Evolutionary conservation across 2,797 vertebrate genomes (phyloP).

Genomic region (Amazona finschi): DNA sequence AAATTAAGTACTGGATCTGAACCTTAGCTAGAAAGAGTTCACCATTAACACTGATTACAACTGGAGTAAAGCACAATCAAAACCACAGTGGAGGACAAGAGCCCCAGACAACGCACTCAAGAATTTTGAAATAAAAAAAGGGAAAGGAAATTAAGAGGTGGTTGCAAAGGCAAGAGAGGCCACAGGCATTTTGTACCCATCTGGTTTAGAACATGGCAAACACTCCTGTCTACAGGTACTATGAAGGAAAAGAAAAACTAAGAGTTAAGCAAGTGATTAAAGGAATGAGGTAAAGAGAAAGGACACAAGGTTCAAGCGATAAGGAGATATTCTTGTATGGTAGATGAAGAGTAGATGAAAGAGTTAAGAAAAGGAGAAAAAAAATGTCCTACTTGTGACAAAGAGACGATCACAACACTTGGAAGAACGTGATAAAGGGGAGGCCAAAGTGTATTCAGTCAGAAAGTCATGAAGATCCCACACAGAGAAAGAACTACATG

Average conservation of each 20-base stretch:
- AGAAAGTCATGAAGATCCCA: not conserved
- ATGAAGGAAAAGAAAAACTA: not conserved
- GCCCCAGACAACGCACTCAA: not conserved
- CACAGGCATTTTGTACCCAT: not conserved
- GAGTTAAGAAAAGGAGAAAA: not conserved
- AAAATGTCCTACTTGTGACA: not conserved
- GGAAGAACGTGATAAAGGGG: not conserved
- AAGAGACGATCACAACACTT: not conserved
- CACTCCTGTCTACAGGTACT: not conserved
- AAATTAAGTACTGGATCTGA: not conserved
- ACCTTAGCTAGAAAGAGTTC: not conserved
- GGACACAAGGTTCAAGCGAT: not conserved
- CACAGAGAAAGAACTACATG: not conserved
- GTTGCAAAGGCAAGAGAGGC: not conserved
- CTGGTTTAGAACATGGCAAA: not conserved
- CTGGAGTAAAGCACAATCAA: not conserved
- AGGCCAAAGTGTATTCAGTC: not conserved
- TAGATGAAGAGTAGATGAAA: not conserved
- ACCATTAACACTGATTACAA: not conserved
- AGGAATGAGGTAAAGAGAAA: not conserved
- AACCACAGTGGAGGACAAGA: not conserved
- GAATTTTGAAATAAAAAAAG: not conserved
- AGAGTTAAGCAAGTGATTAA: not conserved
- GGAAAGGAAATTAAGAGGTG: slow-evolving; percentile 22
- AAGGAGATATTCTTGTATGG: not conserved